Evolutionary conservation across 1,140 invertebrate species (phyloP), one percentile per base, ranked within the genome.

Genomic region (Drosophila triauraria): DNA sequence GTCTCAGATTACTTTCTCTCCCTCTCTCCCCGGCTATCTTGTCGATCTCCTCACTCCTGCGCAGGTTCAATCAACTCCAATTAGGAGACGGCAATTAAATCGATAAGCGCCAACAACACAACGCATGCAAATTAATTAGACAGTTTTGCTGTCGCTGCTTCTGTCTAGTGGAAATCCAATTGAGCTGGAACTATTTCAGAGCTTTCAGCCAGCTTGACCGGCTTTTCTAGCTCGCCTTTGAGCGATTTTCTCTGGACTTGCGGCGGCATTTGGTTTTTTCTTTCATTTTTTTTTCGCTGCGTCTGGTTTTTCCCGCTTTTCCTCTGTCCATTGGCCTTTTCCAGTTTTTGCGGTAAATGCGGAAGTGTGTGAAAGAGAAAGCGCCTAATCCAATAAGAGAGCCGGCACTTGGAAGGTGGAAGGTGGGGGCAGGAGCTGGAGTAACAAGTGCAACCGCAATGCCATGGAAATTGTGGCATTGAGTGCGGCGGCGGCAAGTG

Each of bases 291-390:
- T 17, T 85, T 86, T 82, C 48, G 69, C 20, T 27, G 69, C 51
- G 75, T 83, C 84, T 86, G 83, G 83, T 86, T 87, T 87, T 83
- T 80, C 84, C 76, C 74, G 80, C 63, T 61, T 63, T 80, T 62
- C 63, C 75, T 67, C 71, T 87, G 79, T 68, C 61, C 69, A 65
- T 68, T 61, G 61, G 63, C 76, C 63, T 68, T 54, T 78, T 53
- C 59, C 59, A 58, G 38, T 65, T 61, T 54, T 64, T 54, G 81
- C 58, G 27, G 46, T 46, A 51, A 51, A 87, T 74, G 83, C 84
- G 83, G 83, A 87, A 87, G 79, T 87, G 83, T 88, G 84, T 88
- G 80, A 88, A 87, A 84, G 84, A 87, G 83, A 87, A 87, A 87
- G 80, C 83, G 72, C 76, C 80, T 87, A 87, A 87, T 87, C 83